Conservation (phyloP, 2,888 invertebrate genomes). For the Augiades crinisus region DNA sequence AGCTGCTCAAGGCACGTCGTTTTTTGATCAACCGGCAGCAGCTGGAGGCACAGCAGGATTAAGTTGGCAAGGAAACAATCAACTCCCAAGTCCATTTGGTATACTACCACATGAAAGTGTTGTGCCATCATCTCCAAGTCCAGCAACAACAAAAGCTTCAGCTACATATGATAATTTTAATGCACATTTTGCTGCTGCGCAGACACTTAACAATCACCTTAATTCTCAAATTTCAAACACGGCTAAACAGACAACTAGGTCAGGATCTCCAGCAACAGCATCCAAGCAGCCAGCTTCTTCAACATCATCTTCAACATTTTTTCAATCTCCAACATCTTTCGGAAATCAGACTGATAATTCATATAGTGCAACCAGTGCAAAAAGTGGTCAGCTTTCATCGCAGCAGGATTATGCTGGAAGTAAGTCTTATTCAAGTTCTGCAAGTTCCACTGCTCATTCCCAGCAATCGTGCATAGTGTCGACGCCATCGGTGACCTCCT, state of each 20-base stretch:
- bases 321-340: constrained; percentile 83
- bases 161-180: constrained; percentile 86
- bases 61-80: constrained; percentile 88
- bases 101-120: constrained; percentile 90
- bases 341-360: constrained; percentile 80
- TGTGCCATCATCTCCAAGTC: constrained; percentile 83
- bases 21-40: constrained; percentile 85
- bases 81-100: constrained; percentile 87
- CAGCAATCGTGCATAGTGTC: constrained; percentile 89
- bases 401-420: constrained; percentile 81
- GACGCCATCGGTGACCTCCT: constrained; percentile 81
- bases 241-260: constrained; percentile 79
- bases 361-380: constrained; percentile 80
- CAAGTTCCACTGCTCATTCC: constrained; percentile 81
- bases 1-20: constrained; percentile 82
- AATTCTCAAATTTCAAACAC: constrained; percentile 83
- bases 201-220: constrained; percentile 83
- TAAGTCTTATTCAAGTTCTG: constrained; percentile 82
- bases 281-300: constrained; percentile 77
- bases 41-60: constrained; percentile 74
- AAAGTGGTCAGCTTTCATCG: constrained; percentile 76
- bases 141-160: constrained; percentile 81
- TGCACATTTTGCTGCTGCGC: constrained; percentile 85
- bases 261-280: constrained; percentile 78
- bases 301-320: constrained; percentile 82